Conservation (phyloP, 2,888 invertebrate species). For the Eucera pruinosa region DNA sequence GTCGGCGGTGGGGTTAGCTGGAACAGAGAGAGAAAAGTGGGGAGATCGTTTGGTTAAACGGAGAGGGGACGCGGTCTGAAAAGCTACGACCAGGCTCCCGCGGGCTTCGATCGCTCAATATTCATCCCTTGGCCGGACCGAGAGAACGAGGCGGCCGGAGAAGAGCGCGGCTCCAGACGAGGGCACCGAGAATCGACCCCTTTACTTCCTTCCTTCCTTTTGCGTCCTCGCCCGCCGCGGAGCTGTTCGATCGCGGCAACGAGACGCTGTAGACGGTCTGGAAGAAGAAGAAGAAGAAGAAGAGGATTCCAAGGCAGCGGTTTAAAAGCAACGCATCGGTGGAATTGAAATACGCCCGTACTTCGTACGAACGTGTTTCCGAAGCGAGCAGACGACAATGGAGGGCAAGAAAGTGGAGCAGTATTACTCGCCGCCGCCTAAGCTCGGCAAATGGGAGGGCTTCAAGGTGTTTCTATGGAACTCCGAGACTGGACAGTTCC, state of each 20-base stretch:
- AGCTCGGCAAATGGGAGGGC: constrained; percentile 93
- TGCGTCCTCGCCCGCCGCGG: constrained; percentile 79
- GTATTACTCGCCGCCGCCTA: constrained; percentile 92
- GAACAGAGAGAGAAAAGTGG: not conserved
- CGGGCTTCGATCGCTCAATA: constrained; percentile 83
- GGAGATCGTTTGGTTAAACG: too few species aligned
- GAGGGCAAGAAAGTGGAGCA: constrained; percentile 93
- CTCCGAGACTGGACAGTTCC: constrained; percentile 95
- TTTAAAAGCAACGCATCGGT: too few species aligned
- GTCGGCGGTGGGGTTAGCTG: too few species aligned
- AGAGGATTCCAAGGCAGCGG: constrained; percentile 15
- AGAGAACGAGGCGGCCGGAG: constrained; percentile 71
- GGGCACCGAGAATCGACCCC: constrained; percentile 76
- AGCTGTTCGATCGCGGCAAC: constrained; percentile 76
- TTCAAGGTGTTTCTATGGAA: constrained; percentile 95
- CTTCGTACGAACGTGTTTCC: too few species aligned
- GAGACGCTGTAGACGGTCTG: constrained; percentile 50
- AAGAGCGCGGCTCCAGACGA: constrained; percentile 72
- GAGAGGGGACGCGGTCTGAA: constrained; percentile 68
- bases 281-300: constrained; percentile 35
- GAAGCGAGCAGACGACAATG: too few species aligned
- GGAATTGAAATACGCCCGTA: too few species aligned
- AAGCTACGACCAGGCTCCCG: constrained; percentile 75
- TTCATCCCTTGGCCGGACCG: constrained; percentile 82
- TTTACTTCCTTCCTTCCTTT: too few species aligned